Evolutionary conservation across 1,140 invertebrate species (phyloP), one percentile per base, ranked within the genome.

Genomic region (Aphaenogaster floridana): DNA sequence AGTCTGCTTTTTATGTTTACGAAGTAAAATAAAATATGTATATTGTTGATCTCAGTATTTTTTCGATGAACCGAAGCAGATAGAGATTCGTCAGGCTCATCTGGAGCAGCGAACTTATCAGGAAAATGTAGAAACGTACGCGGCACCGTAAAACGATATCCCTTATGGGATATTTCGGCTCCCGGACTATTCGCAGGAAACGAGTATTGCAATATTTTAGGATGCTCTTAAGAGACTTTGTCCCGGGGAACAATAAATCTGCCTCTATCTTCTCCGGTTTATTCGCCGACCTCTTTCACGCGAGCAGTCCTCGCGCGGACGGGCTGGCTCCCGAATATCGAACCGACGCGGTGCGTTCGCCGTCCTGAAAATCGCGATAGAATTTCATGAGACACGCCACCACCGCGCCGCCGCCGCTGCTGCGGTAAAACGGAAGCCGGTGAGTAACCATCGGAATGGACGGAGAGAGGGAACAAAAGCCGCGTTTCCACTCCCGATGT

Each of bases 401-500:
- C 54, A 34, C 61, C 34, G 61, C 21, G 45, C 21, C 28, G 17
- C n/a, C 61, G 74, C 48, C 66, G 54, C 21, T 21, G 21, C 21
- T 0, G 21, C 39, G 76, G 84, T 77, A 78, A 69, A 81, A 86
- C 79, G 57, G 57, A 72, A 88, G 28, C 42, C 66, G 79, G 72
- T 17, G 54, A 61, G 50, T 36, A 80, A 45, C 69, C 21, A 84
- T 50, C 17, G 39, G 57, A 50, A 72, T 72, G 39, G 54, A 81
- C 42, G 17, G 52, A 39, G 90, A 85, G 61, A 21, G 39, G 63
- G 63, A 86, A 91, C 86, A 91, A 89, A 91, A 91, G 93, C 90
- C 78, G 90, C 90, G 87, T 93, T 93, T 92, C 92, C 90, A 91
- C 90, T 93, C 90, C 83, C 88, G 92, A 90, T 93, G 93, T 93